Conservation (phyloP, 2,113 vertebrate species). For the Romanogobio albipinnatus region DNA sequence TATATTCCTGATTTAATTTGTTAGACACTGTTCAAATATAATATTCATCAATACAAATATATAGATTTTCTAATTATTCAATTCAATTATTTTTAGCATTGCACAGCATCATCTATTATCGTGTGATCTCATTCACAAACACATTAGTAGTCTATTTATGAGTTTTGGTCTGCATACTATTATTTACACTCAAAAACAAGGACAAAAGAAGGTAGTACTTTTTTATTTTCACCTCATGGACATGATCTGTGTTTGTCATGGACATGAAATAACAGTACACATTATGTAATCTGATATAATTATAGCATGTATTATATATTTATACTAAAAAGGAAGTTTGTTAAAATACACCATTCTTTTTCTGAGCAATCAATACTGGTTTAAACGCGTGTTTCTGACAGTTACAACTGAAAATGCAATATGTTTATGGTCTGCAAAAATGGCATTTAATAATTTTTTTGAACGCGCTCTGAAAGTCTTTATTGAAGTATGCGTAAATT, state of each 20-base stretch:
- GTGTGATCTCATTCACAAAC: not conserved
- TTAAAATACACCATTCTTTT: constrained; percentile 5
- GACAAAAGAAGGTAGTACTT: not conserved
- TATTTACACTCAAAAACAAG: not conserved
- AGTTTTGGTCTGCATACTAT: not conserved
- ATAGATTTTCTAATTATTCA: too few species aligned
- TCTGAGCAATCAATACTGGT: not conserved
- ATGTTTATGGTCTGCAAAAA: constrained; percentile 82
- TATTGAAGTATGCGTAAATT: constrained; percentile 99
- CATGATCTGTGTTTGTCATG: not conserved
- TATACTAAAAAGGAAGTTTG: not conserved
- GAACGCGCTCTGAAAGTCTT: constrained; percentile 97
- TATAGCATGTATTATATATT: not conserved
- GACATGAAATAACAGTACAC: constrained; percentile 24
- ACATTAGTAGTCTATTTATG: not conserved
- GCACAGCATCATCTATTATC: not conserved
- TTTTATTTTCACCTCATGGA: constrained; percentile 10
- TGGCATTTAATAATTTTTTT: constrained; percentile 97
- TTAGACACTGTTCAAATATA: not conserved
- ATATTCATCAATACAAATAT: not conserved
- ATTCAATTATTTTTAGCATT: not conserved
- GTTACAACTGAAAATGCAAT: not conserved
- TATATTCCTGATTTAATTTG: not conserved
- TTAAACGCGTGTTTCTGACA: not conserved
- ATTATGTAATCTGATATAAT: constrained; percentile 21